Evolutionary conservation across 2,113 vertebrate genomes (phyloP).

Genomic region (Chaenocephalus aceratus): DNA sequence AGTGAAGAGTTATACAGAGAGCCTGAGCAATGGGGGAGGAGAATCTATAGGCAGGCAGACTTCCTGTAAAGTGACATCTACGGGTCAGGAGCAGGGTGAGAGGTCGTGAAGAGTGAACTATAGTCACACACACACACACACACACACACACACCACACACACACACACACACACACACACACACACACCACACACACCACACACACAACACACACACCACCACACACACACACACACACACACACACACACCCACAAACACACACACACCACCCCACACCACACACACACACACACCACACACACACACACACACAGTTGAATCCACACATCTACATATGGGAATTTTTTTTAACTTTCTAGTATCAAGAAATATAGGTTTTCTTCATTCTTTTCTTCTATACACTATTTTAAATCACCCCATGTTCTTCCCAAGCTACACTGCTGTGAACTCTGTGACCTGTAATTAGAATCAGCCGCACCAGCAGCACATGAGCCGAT

Average conservation of each 20-base stretch:
- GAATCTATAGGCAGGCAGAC: background rate
- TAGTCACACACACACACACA: slow-evolving; percentile 28
- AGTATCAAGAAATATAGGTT: background rate
- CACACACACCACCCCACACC: too few relatives aligned
- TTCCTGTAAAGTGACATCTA: slow-evolving; percentile 13
- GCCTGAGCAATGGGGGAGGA: too few relatives aligned
- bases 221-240: too few relatives aligned
- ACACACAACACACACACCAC: too few relatives aligned
- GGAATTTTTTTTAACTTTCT: background rate
- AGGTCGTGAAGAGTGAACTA: background rate
- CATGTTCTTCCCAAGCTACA: background rate
- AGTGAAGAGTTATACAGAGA: background rate
- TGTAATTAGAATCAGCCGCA: slow-evolving; percentile 61
- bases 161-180: too few relatives aligned
- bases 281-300: too few relatives aligned
- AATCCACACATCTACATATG: background rate
- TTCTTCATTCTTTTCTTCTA: background rate
- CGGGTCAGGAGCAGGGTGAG: slow-evolving; percentile 10
- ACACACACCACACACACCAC: too few relatives aligned
- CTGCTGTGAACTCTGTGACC: slow-evolving; percentile 55
- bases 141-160: too few relatives aligned
- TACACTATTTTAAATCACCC: background rate
- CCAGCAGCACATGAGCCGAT: slow-evolving; percentile 39
- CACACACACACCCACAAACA: too few relatives aligned
- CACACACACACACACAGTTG: background rate